Base-by-base conservation (phyloP, 2,888 invertebrate genomes). In the Argynnis bischoffii region DNA sequence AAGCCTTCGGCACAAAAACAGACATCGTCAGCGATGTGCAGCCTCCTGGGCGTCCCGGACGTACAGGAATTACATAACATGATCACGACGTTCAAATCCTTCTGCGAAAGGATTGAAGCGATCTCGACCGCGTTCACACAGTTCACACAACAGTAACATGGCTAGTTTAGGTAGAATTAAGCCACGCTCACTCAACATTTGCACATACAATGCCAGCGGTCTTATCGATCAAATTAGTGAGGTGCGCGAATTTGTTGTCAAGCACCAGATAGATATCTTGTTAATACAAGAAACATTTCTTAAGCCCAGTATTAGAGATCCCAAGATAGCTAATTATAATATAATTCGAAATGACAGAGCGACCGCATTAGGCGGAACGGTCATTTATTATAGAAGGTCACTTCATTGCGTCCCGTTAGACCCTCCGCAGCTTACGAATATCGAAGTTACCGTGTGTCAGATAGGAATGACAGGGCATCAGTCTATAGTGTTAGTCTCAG, bases 321-420 rank as follows among this genome's bases (percentile, higher is more conserved):
- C 48, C n/a, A 48, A 48, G 4, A 48, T 48, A 15, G 48, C 48
- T 4, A 48, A n/a, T 48, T 48, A 48, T n/a, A 48, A n/a, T n/a
- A 48, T n/a, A 4, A 48, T 48, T 0, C 14, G 48, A 14, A 48
- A 4, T 1, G 48, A 48, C 48, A 48, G 48, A 48, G 1, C 5
- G 15, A n/a, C 15, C 14, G 15, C 15, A 6, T 6, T n/a, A 0
- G 67, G 64, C 31, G 64, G 64, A 18, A 64, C 64, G 1, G 3
- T 55, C 14, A 63, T 67, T 14, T 67, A 59, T 4, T 63, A 54
- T 15, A 63, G 18, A 50, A 63, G 48, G 47, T 16, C 67, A n/a
- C 41, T 67, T n/a, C 63, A 67, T 41, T 63, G 63, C 11, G 26
- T 46, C 4, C 67, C 63, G 11, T 15, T 67, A 31, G 64, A 57